Evolutionary conservation across 2,113 vertebrate species (phyloP), one percentile per base, ranked within the genome.

Genomic region (Tretioscincus oriximinensis): DNA sequence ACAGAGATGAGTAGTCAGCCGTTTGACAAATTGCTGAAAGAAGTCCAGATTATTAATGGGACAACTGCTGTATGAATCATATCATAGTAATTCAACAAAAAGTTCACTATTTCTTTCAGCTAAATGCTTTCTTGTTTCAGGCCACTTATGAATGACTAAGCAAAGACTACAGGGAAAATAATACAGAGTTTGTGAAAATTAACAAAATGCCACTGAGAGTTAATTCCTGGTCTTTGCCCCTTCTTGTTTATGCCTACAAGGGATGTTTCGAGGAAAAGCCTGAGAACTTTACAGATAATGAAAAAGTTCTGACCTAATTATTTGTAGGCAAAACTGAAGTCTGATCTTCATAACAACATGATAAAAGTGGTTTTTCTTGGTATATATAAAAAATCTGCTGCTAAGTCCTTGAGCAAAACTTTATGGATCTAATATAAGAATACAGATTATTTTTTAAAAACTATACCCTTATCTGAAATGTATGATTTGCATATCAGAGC

Each of bases 71-170:
- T 29, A 74, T 81, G 73, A 81, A 76, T 81, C 80, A 76, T 68
- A 69, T 60, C 72, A 69, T 60, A 81, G 66, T n/a, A 75, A 81
- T 75, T 81, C 64, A 81, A 81, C 72, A 81, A 75, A 81, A 76
- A 60, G 64, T 54, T 58, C 73, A 76, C 80, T 81, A 76, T 81
- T 41, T 75, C n/a, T 31, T 60, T 75, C 49, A 60, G 64, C 60
- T 81, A 69, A 81, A 69, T 22, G 68, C 31, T 45, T 81, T 65
- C 73, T 78, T 81, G 73, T 76, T 81, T 76, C 64, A 76, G 64
- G 58, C 26, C 35, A 69, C 63, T 76, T 81, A 68, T 31, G 35
- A 60, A 76, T 81, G 80, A 76, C 80, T 76, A 81, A 81, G 64
- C 64, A 81, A 8, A 81, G 65, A 66, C 58, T 31, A 69, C 49